These are phyloP conservation scores for Eurystomus glaucurus DNA, from an alignment of 2,797 vertebrate species.

Conservation along the genomic window DNA sequence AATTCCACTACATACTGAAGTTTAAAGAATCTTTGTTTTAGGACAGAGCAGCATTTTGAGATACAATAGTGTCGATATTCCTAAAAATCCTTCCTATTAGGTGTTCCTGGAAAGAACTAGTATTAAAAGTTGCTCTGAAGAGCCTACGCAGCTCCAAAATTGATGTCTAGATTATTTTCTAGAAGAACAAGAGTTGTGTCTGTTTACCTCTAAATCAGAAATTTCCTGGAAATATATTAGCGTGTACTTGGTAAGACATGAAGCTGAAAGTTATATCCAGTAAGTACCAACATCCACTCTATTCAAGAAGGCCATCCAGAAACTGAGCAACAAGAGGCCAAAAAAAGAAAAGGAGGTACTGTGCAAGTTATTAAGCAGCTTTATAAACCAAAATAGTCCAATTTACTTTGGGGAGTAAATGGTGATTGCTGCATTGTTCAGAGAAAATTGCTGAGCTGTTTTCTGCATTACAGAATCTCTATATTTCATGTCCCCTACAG, in stretches of 20 bases:
- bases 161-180: background rate
- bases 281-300: background rate
- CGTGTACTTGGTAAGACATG: background rate
- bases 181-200: background rate
- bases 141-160: background rate
- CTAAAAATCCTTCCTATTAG: background rate
- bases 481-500: background rate
- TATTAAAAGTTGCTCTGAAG: background rate
- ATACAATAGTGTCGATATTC: background rate
- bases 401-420: constrained; percentile 13
- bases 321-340: background rate
- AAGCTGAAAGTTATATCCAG: background rate
- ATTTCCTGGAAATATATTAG: constrained; percentile 3
- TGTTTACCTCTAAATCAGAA: background rate
- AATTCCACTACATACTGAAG: background rate
- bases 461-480: background rate
- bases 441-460: constrained; percentile 38
- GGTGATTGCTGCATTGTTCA: constrained; percentile 55
- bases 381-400: constrained; percentile 32
- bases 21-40: background rate
- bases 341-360: background rate
- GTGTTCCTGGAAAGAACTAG: background rate
- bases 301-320: background rate
- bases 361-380: constrained; percentile 32
- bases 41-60: background rate